Base-by-base conservation (phyloP, 2,888 invertebrate genomes). In the Stenodema calcarata region DNA sequence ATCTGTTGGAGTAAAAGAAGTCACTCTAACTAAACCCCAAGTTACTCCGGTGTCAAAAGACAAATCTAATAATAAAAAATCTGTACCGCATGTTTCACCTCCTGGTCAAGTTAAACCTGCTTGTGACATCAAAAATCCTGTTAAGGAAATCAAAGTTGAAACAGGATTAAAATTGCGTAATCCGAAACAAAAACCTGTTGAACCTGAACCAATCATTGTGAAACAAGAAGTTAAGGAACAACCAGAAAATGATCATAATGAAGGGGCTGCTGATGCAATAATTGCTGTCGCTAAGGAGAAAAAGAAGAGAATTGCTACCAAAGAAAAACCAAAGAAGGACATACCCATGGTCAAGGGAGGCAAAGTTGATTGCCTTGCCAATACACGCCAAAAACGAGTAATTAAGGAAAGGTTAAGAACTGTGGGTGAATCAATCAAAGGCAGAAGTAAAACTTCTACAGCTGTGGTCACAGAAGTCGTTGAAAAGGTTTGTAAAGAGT, bases 311-410 rank as follows among this genome's bases (percentile, higher is more conserved):
- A 28, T 88, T 11, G 81, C 85, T 70, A 47, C 86, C 1, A 47
- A 87, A 18, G 47, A 47, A 16, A 54, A 73, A 70, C 78, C 28
- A 90, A 69, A 89, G 91, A 88, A 89, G 87, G 90, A 90, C 90
- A 91, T 88, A 90, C 87, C 82, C 90, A 88, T 91, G 91, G 89
- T 91, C 91, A 88, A 92, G 91, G 88, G 75, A 30, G 86, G 78
- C 1, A 50, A 87, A 84, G 41, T 54, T 86, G 78, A 86, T 86
- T 76, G 78, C 70, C 23, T 86, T 3, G 86, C 86, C 23, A 86
- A 76, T 18, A 88, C 87, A 1, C 75, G 89, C 73, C 89, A 89
- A 86, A 89, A 89, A 76, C 88, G 89, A 80, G 80, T 88, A 18
- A 84, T 90, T 3, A 89, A 89, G 86, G 89, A 90, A 12, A 87